Conservation (phyloP, 2,113 vertebrate genomes). For the Macaca fascicularis region T2T-MFA8v1.1 NC_088381.1:28876001-28876500, state of each 20-base stretch:
- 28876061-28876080: conserved; percentile 35
- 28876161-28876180: conserved; percentile 13
- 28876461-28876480: neutral
- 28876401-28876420: conserved; percentile 18
- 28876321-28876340: neutral
- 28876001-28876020: conserved; percentile 37
- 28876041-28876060: neutral
- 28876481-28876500: neutral
- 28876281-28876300: neutral
- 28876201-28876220: conserved; percentile 34
- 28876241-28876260: conserved; percentile 15
- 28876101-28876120: neutral
- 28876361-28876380: neutral
- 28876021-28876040: conserved; percentile 16
- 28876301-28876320: neutral
- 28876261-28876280: neutral
- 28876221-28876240: neutral
- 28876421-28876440: neutral
- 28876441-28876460: neutral
- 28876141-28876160: neutral
- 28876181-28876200: conserved; percentile 14
- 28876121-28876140: conserved; percentile 44
- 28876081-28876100: neutral
- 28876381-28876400: neutral
- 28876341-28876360: neutral